Evolutionary conservation across 2,797 vertebrate genomes (phyloP), one percentile per base, ranked within the genome.

Genomic region (Siniperca scherzeri): DNA sequence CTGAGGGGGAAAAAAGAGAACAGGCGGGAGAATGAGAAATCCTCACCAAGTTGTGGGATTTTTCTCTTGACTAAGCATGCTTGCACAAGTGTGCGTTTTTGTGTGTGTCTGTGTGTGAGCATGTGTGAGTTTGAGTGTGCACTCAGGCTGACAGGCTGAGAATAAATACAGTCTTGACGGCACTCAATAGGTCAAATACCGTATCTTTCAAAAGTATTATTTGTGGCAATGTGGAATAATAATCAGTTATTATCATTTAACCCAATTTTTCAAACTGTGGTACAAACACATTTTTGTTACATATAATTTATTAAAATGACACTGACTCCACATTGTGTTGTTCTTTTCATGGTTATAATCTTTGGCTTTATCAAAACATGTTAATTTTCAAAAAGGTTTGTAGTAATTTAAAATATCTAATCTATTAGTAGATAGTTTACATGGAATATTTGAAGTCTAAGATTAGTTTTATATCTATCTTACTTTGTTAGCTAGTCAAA

Each of bases 31-130:
- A 71, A 70, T 38, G 70, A 91, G 87, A 77, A 92, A 91, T 92
- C 87, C 82, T 87, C 67, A 89, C 68, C 50, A 82, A 91, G 81
- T 86, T 91, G 85, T 78, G 73, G 82, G 88, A 87, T 89, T 91
- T 90, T 87, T 88, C 70, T 88, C 75, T 92, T 72, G 74, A 90
- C 81, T 80, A 77, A 89, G 81, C 88, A 78, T 74, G 80, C 72
- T 86, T 44, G 67, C 67, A 88, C 75, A 66, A 69, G 78, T 66
- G 72, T 83, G 77, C 74, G 66, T 71, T 30, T 73, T 42, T 67
- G 71, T 59, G 70, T 71, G 36, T 46, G 61, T 82, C 70, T 65
- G 57, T 61, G 77, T 64, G 69, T n/a, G 59, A 57, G 79, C 22
- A 50, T 79, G 74, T 80, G 82, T 9, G 65, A 52, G 59, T 19